Evolutionary conservation across 2,888 invertebrate species (phyloP), one percentile per base, ranked within the genome.

Genomic region (Camponotus fellah): DNA sequence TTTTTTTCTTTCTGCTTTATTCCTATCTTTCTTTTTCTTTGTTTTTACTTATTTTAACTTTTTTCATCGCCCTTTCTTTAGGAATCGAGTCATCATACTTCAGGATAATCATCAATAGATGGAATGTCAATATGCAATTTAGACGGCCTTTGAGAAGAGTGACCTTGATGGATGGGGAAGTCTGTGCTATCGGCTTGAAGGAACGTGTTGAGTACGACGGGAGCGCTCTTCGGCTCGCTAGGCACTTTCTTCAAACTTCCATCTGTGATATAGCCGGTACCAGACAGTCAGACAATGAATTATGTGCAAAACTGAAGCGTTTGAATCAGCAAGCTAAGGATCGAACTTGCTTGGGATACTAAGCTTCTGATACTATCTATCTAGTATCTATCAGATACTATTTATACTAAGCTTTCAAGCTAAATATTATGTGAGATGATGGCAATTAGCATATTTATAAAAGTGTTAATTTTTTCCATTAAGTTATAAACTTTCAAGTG

Each of bases 41-140:
- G 17, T 60, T 8, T 46, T 79, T 40, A 40, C 10, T 53, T 66
- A 17, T 37, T 56, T 34, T 14, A 56, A 32, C 2, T 60, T 46
- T 46, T 34, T 79, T 43, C 14, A 17, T 53, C 34, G 9, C 34
- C 4, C 17, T 49, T 14, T 1, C 49, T 49, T n/a, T 5, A 17
- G 32, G 4, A 26, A 26, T 26, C 17, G 34, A 69, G 21, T 40
- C 49, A 43, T 90, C 77, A 91, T 53, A 88, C 68, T 40, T 81
- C 91, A 46, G 90, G 88, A 46, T 88, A 86, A 84, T 93, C 94
- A 88, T 94, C 94, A 88, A 94, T 94, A 86, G 92, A 91, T 88
- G 94, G 94, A 91, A 95, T 94, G 89, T 95, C 94, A 86, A 93
- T 91, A 88, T 93, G 93, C 81, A 93, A 93, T 84, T 92, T 93